Evolutionary conservation across 2,113 vertebrate species (phyloP), one percentile per base, ranked within the genome.

Genomic region (Alligator sinensis): DNA sequence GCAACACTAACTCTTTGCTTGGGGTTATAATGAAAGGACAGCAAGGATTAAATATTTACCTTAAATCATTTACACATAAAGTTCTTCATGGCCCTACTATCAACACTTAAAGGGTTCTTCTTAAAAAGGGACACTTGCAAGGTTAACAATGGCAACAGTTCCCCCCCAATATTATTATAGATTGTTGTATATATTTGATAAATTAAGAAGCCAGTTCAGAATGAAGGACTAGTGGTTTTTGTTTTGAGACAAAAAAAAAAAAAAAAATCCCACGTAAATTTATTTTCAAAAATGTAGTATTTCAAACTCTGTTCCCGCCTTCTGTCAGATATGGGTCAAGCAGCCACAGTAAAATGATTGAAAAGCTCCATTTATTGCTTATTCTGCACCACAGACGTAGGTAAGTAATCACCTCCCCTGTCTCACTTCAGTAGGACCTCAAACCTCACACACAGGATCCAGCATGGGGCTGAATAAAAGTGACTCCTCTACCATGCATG

Each of bases 331-430:
- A 1, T 68, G 84, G 84, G 57, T 92, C 93, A 96, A 95, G 77
- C 80, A 81, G 77, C 74, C 90, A 30, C n/a, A 17, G 64, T 11
- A 21, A 17, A 70, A 70, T 70, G n/a, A 70, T 17, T 70, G 68
- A 68, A 87, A 81, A 94, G 55, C 91, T 90, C 14, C 57, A 80
- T 61, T 93, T 94, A 84, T 77, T 63, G 91, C 25, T 82, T 77
- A 83, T 86, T 94, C 15, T 3, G 84, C 76, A 74, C 54, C 89
- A 93, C 84, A 88, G 86, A 82, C 88, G 91, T 94, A 92, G 94
- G 72, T 5, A 5, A 92, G 83, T 76, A 89, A 92, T 94, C 87
- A 77, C 85, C 92, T 28, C 59, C 89, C 92, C 89, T 95, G 95
- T 96, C 95, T 6, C 30, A 19, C 30, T 18, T 70, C 66, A 68